phyloP scores from a whole-genome alignment of 2,797 vertebrate species.

The Sebastes aleutianus region DNA sequence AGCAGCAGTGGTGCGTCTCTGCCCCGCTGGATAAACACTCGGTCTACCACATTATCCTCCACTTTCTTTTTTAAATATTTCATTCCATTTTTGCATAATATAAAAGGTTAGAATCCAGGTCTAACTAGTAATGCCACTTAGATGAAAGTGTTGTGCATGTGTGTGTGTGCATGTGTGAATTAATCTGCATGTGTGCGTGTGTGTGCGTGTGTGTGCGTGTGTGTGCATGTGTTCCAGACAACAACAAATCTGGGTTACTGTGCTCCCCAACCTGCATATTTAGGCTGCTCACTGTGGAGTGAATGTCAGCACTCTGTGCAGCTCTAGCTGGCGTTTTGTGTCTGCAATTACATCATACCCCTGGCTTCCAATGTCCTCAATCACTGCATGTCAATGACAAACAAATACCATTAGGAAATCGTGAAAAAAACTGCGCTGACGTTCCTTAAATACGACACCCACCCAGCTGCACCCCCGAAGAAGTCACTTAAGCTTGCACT shows the following conservation, averaged over 20 bases:
- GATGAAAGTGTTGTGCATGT: slow-evolving; percentile 8
- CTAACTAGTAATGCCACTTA: slow-evolving; percentile 21
- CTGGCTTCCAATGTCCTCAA: slow-evolving; percentile 8
- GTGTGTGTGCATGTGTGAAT: background rate
- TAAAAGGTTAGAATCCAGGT: slow-evolving; percentile 43
- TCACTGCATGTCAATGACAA: background rate
- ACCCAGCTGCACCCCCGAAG: background rate
- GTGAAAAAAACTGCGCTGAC: background rate
- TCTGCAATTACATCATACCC: slow-evolving; percentile 17
- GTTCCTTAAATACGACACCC: background rate
- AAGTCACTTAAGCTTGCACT: background rate
- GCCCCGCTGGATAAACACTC: slow-evolving; percentile 46
- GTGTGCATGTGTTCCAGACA: slow-evolving; percentile 2
- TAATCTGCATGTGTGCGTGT: background rate
- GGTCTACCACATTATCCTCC: slow-evolving; percentile 35
- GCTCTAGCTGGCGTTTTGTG: slow-evolving; percentile 17
- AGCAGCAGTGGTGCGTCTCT: slow-evolving; percentile 29
- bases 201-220: background rate
- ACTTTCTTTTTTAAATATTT: slow-evolving; percentile 50
- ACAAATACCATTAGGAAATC: slow-evolving; percentile 9
- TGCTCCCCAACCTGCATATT: slow-evolving; percentile 26
- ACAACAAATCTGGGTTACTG: slow-evolving; percentile 42
- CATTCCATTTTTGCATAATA: slow-evolving; percentile 49
- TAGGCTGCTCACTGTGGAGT: slow-evolving; percentile 25
- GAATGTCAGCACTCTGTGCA: slow-evolving; percentile 38